Percentiles rank a stretch among this genome's conserved stretches.
phyloP scores from a whole-genome alignment of 2,113 vertebrate genomes.

The Hirundichthys speculiger region DNA sequence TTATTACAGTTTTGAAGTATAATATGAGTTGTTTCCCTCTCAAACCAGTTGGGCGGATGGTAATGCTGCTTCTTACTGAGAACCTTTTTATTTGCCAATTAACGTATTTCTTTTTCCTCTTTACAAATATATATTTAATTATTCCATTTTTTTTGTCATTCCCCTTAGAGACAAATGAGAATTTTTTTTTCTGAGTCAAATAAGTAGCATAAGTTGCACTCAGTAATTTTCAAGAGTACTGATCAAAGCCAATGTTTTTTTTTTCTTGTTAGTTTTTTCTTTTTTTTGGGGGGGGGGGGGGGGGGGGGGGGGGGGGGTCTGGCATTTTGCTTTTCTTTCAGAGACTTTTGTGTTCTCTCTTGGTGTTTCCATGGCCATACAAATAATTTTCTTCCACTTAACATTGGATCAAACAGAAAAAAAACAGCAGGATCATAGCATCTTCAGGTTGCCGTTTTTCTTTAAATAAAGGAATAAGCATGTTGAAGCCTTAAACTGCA shows the following conservation, averaged over 20 bases:
- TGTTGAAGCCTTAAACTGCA: neutral
- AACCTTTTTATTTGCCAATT: constrained; percentile 55
- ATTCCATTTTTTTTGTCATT: no score
- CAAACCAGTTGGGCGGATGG: constrained; percentile 54
- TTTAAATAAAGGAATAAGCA: neutral
- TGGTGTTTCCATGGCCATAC: constrained; percentile 70
- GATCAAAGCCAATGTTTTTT: no score
- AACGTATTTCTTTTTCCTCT: constrained; percentile 23
- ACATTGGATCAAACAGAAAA: constrained; percentile 58
- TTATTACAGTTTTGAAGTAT: constrained; percentile 74
- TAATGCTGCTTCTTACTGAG: constrained; percentile 50
- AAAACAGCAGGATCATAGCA: constrained; percentile 22
- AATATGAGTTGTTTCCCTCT: constrained; percentile 71
- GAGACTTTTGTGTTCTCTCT: constrained; percentile 19
- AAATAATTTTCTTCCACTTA: constrained; percentile 52
- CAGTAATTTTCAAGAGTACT: no score
- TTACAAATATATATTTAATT: constrained; percentile 54
- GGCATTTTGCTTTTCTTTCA: constrained; percentile 42
- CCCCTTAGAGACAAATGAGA: no score
- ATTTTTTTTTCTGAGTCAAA: no score
- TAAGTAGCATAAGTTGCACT: no score
- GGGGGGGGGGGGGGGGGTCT: no score
- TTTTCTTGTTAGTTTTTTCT: no score
- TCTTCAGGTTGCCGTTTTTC: neutral
- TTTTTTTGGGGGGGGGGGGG: no score